phyloP scores from a whole-genome alignment of 2,888 invertebrate genomes.

The Xestia xanthographa region DNA sequence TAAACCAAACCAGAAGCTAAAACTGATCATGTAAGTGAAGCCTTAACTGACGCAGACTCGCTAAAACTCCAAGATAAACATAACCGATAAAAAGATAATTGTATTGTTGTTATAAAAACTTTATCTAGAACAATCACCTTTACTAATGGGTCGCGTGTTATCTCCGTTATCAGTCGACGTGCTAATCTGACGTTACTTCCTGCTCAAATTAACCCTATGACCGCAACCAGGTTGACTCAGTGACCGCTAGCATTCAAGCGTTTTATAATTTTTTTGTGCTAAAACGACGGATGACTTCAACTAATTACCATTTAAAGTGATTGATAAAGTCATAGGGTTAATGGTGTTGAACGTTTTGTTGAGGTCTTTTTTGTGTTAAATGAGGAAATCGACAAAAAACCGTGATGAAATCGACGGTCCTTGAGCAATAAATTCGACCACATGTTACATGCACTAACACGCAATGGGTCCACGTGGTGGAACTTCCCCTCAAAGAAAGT shows the following conservation, averaged over 20 bases:
- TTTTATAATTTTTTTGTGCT: conserved; percentile 39
- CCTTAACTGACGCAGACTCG: conserved; percentile 43
- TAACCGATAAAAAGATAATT: conserved; percentile 60
- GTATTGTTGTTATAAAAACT: conserved; percentile 61
- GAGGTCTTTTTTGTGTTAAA: conserved; percentile 7
- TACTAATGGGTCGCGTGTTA: conserved; percentile 70
- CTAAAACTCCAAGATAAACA: conserved; percentile 62
- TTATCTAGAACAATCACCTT: conserved; percentile 74
- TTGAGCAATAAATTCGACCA: neutral
- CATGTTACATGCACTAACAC: neutral
- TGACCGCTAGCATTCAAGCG: conserved; percentile 19
- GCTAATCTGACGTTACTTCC: conserved; percentile 56
- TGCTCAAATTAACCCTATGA: conserved; percentile 50
- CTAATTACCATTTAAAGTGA: conserved; percentile 47
- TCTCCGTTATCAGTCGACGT: conserved; percentile 65
- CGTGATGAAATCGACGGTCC: neutral
- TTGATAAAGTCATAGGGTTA: conserved; percentile 39
- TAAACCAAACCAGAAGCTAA: conserved; percentile 5
- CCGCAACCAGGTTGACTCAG: conserved; percentile 40
- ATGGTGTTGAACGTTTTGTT: conserved; percentile 22
- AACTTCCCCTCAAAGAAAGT: neutral
- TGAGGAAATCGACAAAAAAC: conserved; percentile 7
- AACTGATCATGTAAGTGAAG: neutral
- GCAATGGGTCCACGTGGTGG: neutral
- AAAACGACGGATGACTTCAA: conserved; percentile 41